These are phyloP conservation scores for Hartigia nigra DNA, from an alignment of 2,888 invertebrate species.

Conservation along the genomic window DNA sequence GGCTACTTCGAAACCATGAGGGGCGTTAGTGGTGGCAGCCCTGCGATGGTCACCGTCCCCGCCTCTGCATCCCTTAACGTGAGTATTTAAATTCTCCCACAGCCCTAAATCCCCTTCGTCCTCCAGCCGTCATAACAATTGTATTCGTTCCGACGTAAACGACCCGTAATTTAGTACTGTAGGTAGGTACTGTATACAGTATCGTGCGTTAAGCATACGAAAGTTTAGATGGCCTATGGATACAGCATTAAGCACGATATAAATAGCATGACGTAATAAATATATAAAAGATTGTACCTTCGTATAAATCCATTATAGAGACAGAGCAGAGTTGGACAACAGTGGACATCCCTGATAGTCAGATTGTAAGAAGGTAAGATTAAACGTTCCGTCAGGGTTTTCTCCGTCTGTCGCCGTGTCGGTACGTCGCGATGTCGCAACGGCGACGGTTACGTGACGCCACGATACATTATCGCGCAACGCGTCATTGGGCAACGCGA, in stretches of 20 bases:
- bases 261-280: neutral
- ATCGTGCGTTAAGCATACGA: neutral
- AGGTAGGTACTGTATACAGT: neutral
- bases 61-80: conserved; percentile 55
- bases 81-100: conserved; percentile 34
- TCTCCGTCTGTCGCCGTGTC: neutral
- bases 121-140: neutral
- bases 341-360: neutral
- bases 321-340: neutral
- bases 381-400: neutral
- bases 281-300: neutral
- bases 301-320: neutral
- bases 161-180: neutral
- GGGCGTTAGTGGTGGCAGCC: conserved; percentile 49
- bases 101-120: conserved; percentile 35
- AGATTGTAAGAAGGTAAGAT: neutral
- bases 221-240: neutral
- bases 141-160: neutral
- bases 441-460: conserved; percentile 6
- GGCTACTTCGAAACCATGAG: conserved; percentile 37
- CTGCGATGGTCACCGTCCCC: conserved; percentile 52
- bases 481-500: conserved; percentile 1
- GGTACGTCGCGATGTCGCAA: conserved; percentile 4
- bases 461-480: conserved; percentile 7
- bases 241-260: neutral